These are phyloP conservation scores for Merops nubicus DNA, from an alignment of 2,113 vertebrate genomes.

Conservation along the genomic window DNA sequence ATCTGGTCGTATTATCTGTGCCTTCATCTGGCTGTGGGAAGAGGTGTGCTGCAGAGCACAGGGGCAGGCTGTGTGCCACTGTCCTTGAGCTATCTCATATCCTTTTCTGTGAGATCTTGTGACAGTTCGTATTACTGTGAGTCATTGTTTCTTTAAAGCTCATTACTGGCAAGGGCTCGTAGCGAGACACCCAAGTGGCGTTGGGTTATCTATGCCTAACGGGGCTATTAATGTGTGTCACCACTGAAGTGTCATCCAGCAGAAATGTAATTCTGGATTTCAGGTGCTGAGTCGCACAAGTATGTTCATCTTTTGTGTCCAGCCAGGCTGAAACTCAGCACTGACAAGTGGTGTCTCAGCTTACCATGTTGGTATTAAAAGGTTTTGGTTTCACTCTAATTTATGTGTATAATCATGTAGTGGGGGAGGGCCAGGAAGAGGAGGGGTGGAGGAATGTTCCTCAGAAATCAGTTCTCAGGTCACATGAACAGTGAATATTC, in stretches of 20 bases:
- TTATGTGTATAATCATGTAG: not conserved
- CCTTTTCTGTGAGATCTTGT: slow-evolving; percentile 32
- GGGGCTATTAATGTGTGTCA: slow-evolving; percentile 45
- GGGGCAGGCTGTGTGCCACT: not conserved
- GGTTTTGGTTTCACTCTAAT: slow-evolving; percentile 61
- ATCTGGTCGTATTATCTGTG: slow-evolving; percentile 9
- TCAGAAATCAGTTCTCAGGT: slow-evolving; percentile 17
- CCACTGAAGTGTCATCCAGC: slow-evolving; percentile 45
- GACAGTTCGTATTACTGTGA: slow-evolving; percentile 57
- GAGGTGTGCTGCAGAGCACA: slow-evolving; percentile 31
- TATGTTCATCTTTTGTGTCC: slow-evolving; percentile 44
- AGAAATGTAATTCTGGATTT: slow-evolving; percentile 63
- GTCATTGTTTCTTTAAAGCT: slow-evolving; percentile 69
- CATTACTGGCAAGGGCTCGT: slow-evolving; percentile 41
- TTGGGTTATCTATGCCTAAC: slow-evolving; percentile 52
- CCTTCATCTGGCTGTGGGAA: slow-evolving; percentile 40
- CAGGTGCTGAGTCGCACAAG: not conserved
- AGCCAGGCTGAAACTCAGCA: slow-evolving; percentile 41
- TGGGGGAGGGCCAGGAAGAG: not conserved
- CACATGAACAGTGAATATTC: not conserved
- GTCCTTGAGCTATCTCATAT: slow-evolving; percentile 40
- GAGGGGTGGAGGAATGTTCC: not conserved
- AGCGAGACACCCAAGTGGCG: not conserved
- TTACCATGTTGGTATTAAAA: not conserved
- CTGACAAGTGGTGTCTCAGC: slow-evolving; percentile 13